These are phyloP conservation scores for Columba guinea DNA, from an alignment of 2,797 vertebrate genomes.

Conservation along the genomic window DNA sequence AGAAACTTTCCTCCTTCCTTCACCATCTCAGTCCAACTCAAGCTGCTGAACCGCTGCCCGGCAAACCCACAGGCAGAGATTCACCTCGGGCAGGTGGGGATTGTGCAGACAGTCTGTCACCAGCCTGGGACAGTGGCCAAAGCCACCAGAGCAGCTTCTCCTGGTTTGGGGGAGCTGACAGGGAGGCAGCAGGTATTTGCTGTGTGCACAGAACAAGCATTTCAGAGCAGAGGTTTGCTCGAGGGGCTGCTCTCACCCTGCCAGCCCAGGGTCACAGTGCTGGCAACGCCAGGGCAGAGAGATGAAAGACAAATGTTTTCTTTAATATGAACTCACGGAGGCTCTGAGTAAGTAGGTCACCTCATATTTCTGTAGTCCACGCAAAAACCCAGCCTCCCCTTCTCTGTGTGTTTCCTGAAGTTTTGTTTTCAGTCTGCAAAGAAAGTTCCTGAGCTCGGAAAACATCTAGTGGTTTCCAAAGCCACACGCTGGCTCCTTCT, in stretches of 20 bases:
- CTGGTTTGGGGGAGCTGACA: fast-evolving
- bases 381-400: background rate
- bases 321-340: background rate
- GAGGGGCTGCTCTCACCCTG: background rate
- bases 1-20: background rate
- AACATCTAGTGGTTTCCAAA: background rate
- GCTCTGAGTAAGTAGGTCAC: constrained; percentile 56
- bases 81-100: background rate
- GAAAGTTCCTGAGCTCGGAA: constrained; percentile 23
- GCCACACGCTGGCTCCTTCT: background rate
- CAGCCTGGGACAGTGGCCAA: background rate
- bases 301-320: constrained; percentile 14
- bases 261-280: background rate
- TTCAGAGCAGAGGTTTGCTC: background rate
- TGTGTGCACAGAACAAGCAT: background rate
- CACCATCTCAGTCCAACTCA: background rate
- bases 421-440: constrained; percentile 6
- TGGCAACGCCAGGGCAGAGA: background rate
- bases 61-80: fast-evolving
- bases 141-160: background rate
- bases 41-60: background rate
- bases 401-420: constrained; percentile 22
- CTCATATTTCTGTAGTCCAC: background rate
- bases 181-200: background rate
- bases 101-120: background rate